phyloP scores from a whole-genome alignment of 2,888 invertebrate genomes.

The Lysandra bellargus region DNA sequence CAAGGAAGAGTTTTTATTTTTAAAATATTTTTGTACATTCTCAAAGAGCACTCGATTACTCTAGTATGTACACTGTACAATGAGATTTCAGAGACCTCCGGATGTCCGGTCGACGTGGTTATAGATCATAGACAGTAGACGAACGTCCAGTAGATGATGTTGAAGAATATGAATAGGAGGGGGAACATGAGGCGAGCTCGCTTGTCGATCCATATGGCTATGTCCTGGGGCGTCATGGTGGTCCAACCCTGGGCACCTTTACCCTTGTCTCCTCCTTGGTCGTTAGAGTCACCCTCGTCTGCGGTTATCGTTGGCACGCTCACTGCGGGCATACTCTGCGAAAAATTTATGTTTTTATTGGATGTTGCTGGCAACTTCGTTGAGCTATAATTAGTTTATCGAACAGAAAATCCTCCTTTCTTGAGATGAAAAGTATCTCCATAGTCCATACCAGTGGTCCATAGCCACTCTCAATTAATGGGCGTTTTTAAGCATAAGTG shows the following conservation, averaged over 20 bases:
- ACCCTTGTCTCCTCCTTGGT: slow-evolving; percentile 37
- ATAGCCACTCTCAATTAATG: no score
- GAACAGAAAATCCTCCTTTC: no score
- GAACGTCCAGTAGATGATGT: slow-evolving; percentile 89
- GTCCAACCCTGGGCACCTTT: slow-evolving; percentile 82
- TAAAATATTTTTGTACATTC: neutral
- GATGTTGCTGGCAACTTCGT: no score
- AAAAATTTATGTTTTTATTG: slow-evolving; percentile 38
- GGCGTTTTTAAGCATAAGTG: no score
- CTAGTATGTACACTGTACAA: slow-evolving; percentile 29
- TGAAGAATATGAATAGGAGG: slow-evolving; percentile 88
- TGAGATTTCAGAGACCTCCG: slow-evolving; percentile 21
- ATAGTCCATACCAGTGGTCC: no score
- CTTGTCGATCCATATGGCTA: slow-evolving; percentile 92
- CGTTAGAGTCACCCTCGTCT: slow-evolving; percentile 84
- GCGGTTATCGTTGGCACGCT: slow-evolving; percentile 86
- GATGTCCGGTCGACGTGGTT: neutral
- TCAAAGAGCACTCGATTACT: neutral
- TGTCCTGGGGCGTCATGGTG: slow-evolving; percentile 93
- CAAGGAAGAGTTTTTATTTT: neutral
- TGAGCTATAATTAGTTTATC: no score
- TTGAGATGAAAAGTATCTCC: no score
- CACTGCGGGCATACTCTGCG: slow-evolving; percentile 83
- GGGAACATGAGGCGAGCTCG: slow-evolving; percentile 89
- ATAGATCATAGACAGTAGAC: slow-evolving; percentile 79